These are phyloP conservation scores for Mus pahari DNA, from an alignment of 2,113 vertebrate genomes.

Conservation along the genomic window DNA sequence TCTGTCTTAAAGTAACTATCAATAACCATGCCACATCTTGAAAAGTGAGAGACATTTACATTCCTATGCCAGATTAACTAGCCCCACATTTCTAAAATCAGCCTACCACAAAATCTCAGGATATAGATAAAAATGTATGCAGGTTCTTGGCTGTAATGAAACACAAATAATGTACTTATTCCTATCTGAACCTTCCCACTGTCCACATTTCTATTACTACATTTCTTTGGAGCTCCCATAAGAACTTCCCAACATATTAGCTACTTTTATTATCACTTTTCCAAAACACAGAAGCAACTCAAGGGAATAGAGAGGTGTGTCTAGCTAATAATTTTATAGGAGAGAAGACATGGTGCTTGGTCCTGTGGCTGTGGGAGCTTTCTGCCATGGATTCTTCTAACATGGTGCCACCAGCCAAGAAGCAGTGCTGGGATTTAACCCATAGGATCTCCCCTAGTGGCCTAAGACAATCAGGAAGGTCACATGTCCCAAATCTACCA, in stretches of 20 bases:
- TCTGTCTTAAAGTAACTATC: background rate
- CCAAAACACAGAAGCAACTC: background rate
- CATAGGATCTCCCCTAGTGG: background rate
- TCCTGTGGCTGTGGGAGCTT: too few species aligned
- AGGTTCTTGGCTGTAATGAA: background rate
- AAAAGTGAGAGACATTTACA: background rate
- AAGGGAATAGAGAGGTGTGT: background rate
- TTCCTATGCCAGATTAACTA: background rate
- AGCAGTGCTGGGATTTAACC: background rate
- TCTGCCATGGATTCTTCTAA: background rate
- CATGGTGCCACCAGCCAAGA: background rate
- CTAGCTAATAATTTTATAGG: background rate
- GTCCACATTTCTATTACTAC: background rate
- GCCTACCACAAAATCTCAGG: background rate
- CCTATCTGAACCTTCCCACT: too few species aligned
- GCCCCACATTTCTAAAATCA: background rate
- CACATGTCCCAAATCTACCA: background rate
- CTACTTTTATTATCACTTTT: background rate
- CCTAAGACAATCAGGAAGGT: background rate
- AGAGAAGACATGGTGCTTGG: background rate
- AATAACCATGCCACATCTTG: background rate
- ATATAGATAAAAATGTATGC: background rate
- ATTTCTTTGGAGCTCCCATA: background rate
- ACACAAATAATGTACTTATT: background rate
- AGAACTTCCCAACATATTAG: background rate